A percentile compares a stretch with the other conserved stretches of the same genome.
Evolutionary conservation across 2,113 vertebrate species (phyloP).

Genomic region (Scophthalmus maximus): DNA sequence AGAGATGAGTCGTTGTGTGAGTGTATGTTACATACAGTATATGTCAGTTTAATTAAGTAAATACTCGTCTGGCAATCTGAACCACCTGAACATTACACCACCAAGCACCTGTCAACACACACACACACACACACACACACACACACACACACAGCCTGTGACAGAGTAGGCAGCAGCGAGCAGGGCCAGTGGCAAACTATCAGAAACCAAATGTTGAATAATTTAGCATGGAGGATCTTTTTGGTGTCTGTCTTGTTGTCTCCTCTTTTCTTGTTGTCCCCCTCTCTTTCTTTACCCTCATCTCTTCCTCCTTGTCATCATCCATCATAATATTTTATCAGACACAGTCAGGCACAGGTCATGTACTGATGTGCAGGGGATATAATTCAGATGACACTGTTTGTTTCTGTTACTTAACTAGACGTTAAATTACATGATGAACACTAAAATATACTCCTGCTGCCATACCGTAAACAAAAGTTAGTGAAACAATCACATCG

Average conservation of each 20-base stretch:
- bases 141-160: neutral
- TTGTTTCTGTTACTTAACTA: no score
- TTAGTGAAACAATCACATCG: no score
- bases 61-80: conserved; percentile 68
- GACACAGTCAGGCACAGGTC: no score
- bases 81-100: conserved; percentile 70
- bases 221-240: conserved; percentile 64
- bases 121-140: conserved; percentile 39
- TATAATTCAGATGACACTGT: no score
- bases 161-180: no score
- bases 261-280: neutral
- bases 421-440: no score
- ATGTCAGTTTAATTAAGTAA: conserved; percentile 72
- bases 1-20: neutral
- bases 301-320: neutral
- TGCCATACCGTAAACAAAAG: no score
- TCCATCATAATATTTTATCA: no score
- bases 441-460: no score
- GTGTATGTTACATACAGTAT: conserved; percentile 45
- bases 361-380: no score
- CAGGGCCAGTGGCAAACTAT: conserved; percentile 52
- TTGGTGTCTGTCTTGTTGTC: conserved; percentile 36
- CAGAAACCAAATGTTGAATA: conserved; percentile 66
- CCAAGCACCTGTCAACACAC: conserved; percentile 48
- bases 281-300: neutral